Evolutionary conservation across 2,113 vertebrate genomes (phyloP).

Genomic region (Malurus elegans): DNA sequence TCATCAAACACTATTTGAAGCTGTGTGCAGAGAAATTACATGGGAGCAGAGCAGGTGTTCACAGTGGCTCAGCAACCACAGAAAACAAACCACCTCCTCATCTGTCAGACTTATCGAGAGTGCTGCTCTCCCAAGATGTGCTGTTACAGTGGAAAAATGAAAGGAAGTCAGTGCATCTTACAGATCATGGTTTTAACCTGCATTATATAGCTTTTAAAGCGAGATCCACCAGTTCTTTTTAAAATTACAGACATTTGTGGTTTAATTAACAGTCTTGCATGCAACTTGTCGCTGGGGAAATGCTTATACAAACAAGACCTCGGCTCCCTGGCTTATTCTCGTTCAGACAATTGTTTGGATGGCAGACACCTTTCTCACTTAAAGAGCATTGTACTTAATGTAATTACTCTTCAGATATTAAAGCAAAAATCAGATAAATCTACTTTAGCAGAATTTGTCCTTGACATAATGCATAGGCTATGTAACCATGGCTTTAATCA

Average conservation of each 20-base stretch:
- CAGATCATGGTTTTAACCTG: not conserved
- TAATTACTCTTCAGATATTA: not conserved
- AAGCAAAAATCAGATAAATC: not conserved
- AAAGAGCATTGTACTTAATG: not conserved
- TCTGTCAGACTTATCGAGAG: not conserved
- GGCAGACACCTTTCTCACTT: not conserved
- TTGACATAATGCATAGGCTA: not conserved
- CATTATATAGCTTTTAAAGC: not conserved
- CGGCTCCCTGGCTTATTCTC: not conserved
- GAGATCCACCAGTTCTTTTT: not conserved
- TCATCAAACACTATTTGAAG: constrained; percentile 34
- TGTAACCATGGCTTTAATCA: not conserved
- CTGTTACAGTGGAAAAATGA: not conserved
- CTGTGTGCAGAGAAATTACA: not conserved
- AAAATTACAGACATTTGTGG: not conserved
- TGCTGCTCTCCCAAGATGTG: not conserved
- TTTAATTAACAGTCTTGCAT: not conserved
- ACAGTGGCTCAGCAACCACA: not conserved
- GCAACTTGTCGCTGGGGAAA: not conserved
- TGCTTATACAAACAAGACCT: not conserved
- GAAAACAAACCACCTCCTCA: not conserved
- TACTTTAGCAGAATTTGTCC: not conserved
- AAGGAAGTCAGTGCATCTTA: not conserved
- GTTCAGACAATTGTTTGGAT: not conserved
- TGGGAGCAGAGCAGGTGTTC: constrained; percentile 7